Evolutionary conservation across 1,140 invertebrate species (phyloP).

Genomic region (Orchesella cincta): DNA sequence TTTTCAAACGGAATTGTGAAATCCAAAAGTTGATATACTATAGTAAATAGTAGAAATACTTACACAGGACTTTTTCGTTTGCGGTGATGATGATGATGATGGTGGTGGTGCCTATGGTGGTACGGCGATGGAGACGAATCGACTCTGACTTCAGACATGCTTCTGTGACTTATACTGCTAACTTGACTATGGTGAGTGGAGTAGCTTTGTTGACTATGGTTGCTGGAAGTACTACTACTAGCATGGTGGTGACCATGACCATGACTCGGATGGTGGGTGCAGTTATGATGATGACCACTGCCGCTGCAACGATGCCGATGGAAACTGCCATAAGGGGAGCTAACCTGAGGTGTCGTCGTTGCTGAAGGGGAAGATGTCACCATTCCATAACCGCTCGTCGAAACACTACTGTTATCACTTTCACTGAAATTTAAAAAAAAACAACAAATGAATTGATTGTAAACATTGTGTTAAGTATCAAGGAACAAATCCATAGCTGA

Average conservation of each 20-base stretch:
- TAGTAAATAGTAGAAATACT: no score
- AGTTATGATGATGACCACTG: conserved; percentile 2
- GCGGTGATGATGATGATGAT: conserved; percentile 12
- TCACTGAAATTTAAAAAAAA: conserved; percentile 13
- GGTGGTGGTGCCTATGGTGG: conserved; percentile 15
- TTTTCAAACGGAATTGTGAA: neutral
- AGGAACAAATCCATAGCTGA: no score
- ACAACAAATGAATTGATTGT: neutral
- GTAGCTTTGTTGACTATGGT: conserved; percentile 8
- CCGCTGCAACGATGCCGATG: neutral
- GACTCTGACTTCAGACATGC: neutral
- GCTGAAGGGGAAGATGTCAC: neutral
- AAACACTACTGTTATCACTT: conserved; percentile 21
- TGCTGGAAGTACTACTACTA: neutral
- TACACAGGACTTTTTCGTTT: conserved; percentile 16
- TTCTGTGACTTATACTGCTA: neutral
- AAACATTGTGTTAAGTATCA: neutral
- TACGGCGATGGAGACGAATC: neutral
- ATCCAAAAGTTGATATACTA: no score
- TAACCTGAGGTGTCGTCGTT: neutral
- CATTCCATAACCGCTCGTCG: neutral
- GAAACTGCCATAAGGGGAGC: neutral
- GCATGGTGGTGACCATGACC: neutral
- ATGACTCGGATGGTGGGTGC: conserved; percentile 1
- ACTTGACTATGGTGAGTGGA: conserved; percentile 1